Evolutionary conservation across 2,888 invertebrate genomes (phyloP).

Genomic region (Meghimatium bilineatum): DNA sequence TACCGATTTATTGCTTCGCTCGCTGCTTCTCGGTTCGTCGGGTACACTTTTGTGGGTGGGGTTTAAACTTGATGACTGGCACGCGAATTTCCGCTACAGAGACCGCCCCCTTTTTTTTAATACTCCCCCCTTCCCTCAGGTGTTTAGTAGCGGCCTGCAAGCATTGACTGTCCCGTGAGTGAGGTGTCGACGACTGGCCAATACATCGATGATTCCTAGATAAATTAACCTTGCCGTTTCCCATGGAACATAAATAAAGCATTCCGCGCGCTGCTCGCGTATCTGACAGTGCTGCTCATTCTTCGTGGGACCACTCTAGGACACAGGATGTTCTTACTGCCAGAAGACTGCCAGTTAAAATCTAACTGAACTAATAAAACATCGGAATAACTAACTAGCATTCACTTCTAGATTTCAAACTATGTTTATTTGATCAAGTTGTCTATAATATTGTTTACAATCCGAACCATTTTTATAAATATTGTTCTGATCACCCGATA

Average conservation of each 20-base stretch:
- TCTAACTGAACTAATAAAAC: neutral
- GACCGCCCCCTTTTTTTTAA: slow-evolving; percentile 15
- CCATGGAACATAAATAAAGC: slow-evolving; percentile 16
- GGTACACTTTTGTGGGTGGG: slow-evolving; percentile 33
- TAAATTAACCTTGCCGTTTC: slow-evolving; percentile 25
- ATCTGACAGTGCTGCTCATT: slow-evolving; percentile 13
- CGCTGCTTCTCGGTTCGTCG: slow-evolving; percentile 34
- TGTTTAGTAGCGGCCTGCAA: slow-evolving; percentile 5
- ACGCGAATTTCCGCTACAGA: slow-evolving; percentile 6
- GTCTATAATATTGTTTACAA: too few relatives aligned
- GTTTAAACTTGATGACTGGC: slow-evolving; percentile 27
- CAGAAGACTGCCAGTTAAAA: neutral
- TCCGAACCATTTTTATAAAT: too few relatives aligned
- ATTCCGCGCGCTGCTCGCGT: neutral
- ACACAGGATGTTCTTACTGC: neutral
- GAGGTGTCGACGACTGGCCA: neutral
- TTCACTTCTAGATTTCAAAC: neutral
- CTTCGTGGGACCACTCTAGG: neutral
- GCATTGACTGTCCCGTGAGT: neutral
- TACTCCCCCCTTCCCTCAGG: slow-evolving; percentile 23
- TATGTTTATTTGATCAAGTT: neutral
- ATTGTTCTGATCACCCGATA: too few relatives aligned
- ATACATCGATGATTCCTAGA: slow-evolving; percentile 34
- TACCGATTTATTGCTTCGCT: slow-evolving; percentile 17
- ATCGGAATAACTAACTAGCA: neutral